Percentiles rank a stretch among this genome's conserved stretches.
Conservation (phyloP, 2,113 vertebrate species). For the Lagopus muta region DNA sequence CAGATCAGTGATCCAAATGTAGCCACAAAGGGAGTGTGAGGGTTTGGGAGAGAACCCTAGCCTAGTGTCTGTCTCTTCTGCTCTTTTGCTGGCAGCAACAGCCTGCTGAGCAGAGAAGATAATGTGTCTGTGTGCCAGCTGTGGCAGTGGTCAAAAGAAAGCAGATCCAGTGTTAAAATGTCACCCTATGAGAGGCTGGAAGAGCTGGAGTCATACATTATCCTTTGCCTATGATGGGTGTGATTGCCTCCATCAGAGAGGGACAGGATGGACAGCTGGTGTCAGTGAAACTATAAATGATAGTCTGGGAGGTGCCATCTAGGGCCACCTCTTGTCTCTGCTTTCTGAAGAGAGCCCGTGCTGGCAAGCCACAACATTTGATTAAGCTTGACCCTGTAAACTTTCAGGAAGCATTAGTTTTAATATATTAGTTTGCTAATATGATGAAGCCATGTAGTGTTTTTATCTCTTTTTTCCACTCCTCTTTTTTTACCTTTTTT, state of each 20-base stretch:
- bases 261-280: not conserved
- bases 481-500: too few species aligned
- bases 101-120: not conserved
- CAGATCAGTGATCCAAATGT: not conserved
- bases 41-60: not conserved
- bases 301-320: not conserved
- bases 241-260: not conserved
- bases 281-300: not conserved
- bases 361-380: not conserved
- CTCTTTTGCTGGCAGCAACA: not conserved
- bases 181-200: not conserved
- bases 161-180: not conserved
- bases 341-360: not conserved
- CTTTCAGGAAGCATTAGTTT: not conserved
- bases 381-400: not conserved
- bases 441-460: not conserved
- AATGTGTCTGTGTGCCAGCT: not conserved
- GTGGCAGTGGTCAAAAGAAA: not conserved
- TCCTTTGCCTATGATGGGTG: not conserved
- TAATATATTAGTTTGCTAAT: not conserved
- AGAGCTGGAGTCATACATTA: not conserved
- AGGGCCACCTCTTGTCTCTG: not conserved
- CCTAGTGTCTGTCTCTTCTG: not conserved
- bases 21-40: not conserved
- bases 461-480: not conserved